A percentile compares a stretch with the other conserved stretches of the same genome.
These are phyloP conservation scores for Amniataba percoides DNA, from an alignment of 2,797 vertebrate species.

Conservation along the genomic window DNA sequence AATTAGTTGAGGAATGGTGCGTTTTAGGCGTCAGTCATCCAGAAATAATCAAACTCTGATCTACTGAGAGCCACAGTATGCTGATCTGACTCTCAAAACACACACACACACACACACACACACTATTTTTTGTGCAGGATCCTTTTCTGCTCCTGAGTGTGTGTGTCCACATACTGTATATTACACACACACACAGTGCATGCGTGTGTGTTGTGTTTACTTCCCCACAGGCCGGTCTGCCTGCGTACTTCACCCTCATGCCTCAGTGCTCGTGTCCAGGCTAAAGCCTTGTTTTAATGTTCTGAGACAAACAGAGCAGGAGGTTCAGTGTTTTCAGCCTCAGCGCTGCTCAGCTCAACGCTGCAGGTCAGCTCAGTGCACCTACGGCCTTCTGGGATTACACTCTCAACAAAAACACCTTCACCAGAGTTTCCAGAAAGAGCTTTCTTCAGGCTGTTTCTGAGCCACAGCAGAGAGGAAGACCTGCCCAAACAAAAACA, in stretches of 20 bases:
- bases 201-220: conserved; percentile 21
- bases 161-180: background rate
- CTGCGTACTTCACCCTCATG: conserved; percentile 23
- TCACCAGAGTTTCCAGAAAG: background rate
- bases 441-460: background rate
- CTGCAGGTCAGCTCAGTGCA: conserved; percentile 6
- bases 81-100: conserved; percentile 28
- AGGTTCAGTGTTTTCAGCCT: conserved; percentile 39
- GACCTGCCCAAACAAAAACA: too few species aligned
- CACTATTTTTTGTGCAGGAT: too few species aligned
- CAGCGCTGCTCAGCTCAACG: conserved; percentile 11
- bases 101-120: background rate
- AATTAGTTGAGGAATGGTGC: conserved; percentile 66
- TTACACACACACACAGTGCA: background rate
- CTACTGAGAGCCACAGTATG: conserved; percentile 45
- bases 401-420: background rate
- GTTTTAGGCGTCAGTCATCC: conserved; percentile 61
- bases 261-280: conserved; percentile 38
- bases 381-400: background rate
- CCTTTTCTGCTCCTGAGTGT: too few species aligned
- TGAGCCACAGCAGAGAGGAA: background rate
- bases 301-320: conserved; percentile 47
- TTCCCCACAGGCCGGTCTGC: conserved; percentile 19
- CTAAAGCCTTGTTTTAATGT: conserved; percentile 35
- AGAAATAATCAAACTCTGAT: conserved; percentile 71